phyloP scores from a whole-genome alignment of 2,113 vertebrate species.

The Ploceus nigricollis region DNA sequence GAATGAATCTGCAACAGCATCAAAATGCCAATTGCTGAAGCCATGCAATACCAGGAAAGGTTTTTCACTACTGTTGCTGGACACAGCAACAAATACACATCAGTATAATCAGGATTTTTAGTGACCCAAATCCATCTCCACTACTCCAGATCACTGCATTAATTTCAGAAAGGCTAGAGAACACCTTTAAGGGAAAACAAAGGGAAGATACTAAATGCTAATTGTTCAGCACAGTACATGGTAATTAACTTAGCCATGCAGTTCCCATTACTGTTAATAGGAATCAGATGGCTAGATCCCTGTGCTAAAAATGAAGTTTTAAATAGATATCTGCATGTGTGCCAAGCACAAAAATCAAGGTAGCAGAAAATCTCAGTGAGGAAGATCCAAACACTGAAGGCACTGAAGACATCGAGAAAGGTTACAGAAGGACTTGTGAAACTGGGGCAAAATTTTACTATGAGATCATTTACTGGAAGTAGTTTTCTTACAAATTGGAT shows the following conservation, averaged over 20 bases:
- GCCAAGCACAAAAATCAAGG: slow-evolving; percentile 1
- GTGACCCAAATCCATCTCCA: not conserved
- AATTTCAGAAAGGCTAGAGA: not conserved
- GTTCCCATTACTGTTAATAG: slow-evolving; percentile 52
- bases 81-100: not conserved
- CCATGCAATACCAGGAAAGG: not conserved
- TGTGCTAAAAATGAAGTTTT: slow-evolving; percentile 38
- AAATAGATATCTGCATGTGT: not conserved
- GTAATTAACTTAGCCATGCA: slow-evolving; percentile 43
- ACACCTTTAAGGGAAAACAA: slow-evolving; percentile 13
- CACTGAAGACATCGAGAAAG: not conserved
- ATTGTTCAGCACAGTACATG: not conserved
- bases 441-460: not conserved
- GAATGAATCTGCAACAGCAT: not conserved
- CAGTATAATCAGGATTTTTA: not conserved
- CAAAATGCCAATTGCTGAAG: not conserved
- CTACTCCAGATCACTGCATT: not conserved
- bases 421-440: not conserved
- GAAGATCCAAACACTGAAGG: not conserved
- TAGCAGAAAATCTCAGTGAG: not conserved
- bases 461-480: not conserved
- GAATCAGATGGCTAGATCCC: slow-evolving; percentile 51
- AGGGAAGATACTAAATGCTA: not conserved
- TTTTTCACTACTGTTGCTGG: not conserved
- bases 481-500: not conserved